Percentiles rank a stretch among this genome's conserved stretches.
These are phyloP conservation scores for Stenopsyche tienmushanensis DNA, from an alignment of 1,140 invertebrate genomes.

Conservation along the genomic window DNA sequence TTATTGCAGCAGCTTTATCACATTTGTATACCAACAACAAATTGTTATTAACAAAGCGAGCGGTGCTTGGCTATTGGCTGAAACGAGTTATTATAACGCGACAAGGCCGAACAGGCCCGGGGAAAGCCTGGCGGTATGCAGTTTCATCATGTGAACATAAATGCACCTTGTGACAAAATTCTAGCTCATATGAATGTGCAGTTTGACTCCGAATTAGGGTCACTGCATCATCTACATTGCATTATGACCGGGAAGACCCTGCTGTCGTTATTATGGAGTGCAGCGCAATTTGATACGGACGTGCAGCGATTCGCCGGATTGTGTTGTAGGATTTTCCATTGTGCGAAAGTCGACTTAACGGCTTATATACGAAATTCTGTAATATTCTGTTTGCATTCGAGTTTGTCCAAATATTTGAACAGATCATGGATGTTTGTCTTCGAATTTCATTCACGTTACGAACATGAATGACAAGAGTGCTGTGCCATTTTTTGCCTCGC, in stretches of 20 bases:
- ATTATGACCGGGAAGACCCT: too few species aligned
- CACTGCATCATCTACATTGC: too few species aligned
- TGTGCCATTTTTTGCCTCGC: too few species aligned
- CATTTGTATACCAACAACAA: slow-evolving; percentile 5
- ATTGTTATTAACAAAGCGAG: slow-evolving; percentile 15
- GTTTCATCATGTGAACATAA: not conserved
- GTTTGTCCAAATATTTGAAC: not conserved
- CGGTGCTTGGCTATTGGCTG: not conserved
- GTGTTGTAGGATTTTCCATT: too few species aligned
- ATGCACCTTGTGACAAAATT: not conserved
- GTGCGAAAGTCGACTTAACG: not conserved
- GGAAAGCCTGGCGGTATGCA: slow-evolving; percentile 8
- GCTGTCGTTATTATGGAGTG: too few species aligned
- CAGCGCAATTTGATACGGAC: too few species aligned
- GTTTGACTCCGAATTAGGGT: not conserved
- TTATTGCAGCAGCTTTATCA: slow-evolving; percentile 12
- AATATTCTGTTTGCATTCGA: not conserved
- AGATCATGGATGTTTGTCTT: too few species aligned
- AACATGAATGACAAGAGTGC: too few species aligned
- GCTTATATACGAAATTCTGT: too few species aligned
- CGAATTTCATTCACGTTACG: too few species aligned
- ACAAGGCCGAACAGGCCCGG: not conserved
- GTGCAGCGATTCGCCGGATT: too few species aligned
- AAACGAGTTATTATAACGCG: not conserved
- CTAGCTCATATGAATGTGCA: not conserved